A percentile compares a stretch with the other conserved stretches of the same genome.
Conservation (phyloP, 2,888 invertebrate genomes). For the Ametastegia equiseti region DNA sequence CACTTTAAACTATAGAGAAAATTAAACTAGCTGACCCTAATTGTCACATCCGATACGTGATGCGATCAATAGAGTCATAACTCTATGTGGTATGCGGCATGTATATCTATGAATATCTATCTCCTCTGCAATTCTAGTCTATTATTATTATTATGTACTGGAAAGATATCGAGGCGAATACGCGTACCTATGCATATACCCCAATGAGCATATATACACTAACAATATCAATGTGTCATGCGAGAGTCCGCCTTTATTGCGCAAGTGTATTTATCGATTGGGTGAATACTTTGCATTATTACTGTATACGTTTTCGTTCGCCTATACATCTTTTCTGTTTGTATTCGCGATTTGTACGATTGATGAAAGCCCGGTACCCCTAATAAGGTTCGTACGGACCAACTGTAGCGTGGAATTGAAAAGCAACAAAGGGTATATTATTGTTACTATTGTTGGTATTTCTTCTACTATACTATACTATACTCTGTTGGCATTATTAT, state of each 20-base stretch:
- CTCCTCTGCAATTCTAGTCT: background rate
- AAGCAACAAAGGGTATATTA: conserved; percentile 39
- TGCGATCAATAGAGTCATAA: conserved; percentile 33
- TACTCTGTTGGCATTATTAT: conserved; percentile 32
- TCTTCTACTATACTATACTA: background rate
- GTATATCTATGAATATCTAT: background rate
- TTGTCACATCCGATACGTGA: conserved; percentile 40
- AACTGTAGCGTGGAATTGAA: conserved; percentile 40
- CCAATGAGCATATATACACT: background rate
- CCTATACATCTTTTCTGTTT: conserved; percentile 9
- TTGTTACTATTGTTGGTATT: conserved; percentile 21
- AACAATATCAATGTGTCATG: background rate
- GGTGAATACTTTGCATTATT: conserved; percentile 4
- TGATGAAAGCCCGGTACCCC: conserved; percentile 40
- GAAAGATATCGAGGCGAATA: background rate
- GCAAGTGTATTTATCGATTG: background rate
- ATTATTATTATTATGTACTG: background rate
- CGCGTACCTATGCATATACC: background rate
- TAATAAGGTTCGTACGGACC: conserved; percentile 32
- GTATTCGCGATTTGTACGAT: conserved; percentile 23
- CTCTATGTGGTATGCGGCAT: conserved; percentile 10
- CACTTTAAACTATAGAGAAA: conserved; percentile 35
- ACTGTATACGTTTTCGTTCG: background rate
- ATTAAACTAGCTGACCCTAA: conserved; percentile 32
- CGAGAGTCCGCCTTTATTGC: background rate